A percentile compares a stretch with the other conserved stretches of the same genome.
Evolutionary conservation across 2,113 vertebrate genomes (phyloP).

Genomic region (Phalacrocorax pelagicus): DNA sequence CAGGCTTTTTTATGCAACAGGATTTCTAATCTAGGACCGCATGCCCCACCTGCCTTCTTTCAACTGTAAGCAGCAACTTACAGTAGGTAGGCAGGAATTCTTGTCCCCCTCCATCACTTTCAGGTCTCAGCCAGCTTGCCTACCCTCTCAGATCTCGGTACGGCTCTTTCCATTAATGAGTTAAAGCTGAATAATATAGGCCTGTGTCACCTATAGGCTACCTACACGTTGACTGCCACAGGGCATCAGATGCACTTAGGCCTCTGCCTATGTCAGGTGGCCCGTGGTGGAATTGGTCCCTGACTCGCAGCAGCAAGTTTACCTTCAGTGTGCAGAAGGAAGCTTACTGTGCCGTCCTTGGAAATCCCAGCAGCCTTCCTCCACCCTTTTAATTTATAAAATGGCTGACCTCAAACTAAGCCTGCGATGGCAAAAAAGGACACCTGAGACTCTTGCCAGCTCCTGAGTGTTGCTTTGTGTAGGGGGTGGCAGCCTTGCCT

Average conservation of each 20-base stretch:
- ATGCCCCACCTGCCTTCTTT: not conserved
- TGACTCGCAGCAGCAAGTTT: not conserved
- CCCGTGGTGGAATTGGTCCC: not conserved
- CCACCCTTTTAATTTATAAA: not conserved
- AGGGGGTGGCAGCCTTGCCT: not conserved
- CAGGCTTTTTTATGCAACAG: not conserved
- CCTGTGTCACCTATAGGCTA: not conserved
- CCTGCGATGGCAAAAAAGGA: not conserved
- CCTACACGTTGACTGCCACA: not conserved
- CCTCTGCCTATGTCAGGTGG: not conserved
- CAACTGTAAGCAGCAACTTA: not conserved
- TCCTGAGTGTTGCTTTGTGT: not conserved
- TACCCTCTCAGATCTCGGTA: not conserved
- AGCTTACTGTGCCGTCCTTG: not conserved
- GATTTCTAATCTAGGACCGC: not conserved
- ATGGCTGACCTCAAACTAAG: not conserved
- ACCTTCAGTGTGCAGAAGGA: not conserved
- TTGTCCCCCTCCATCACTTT: fast-evolving
- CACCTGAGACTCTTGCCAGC: not conserved
- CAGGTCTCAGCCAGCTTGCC: not conserved
- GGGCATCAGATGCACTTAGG: not conserved
- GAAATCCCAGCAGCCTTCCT: not conserved
- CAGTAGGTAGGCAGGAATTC: not conserved
- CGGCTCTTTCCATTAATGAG: not conserved
- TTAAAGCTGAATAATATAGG: not conserved